Percentiles rank a stretch among this genome's conserved stretches.
These are phyloP conservation scores for Chaetophractus vellerosus DNA, from an alignment of 2,797 vertebrate species.

Conservation along the genomic window DNA sequence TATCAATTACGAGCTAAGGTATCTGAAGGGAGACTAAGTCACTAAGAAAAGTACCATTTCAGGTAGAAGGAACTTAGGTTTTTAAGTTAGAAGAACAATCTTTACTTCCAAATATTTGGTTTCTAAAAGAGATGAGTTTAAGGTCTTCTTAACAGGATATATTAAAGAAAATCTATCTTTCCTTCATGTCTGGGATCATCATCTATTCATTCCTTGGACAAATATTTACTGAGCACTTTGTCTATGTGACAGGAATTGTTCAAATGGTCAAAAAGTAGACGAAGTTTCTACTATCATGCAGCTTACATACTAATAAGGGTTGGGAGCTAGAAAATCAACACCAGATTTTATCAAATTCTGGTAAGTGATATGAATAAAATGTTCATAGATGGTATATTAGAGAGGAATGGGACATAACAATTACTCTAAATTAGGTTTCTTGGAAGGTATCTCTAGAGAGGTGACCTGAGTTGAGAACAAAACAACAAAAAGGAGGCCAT, in stretches of 20 bases:
- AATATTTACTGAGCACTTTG: not conserved
- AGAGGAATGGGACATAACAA: not conserved
- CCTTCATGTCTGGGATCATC: not conserved
- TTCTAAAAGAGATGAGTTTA: slow-evolving; percentile 18
- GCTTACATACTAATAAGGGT: not conserved
- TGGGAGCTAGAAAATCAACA: not conserved
- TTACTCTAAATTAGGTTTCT: not conserved
- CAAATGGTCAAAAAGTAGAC: not conserved
- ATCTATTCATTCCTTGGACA: not conserved
- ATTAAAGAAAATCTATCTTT: not conserved
- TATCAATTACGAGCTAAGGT: too few relatives aligned
- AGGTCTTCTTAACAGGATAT: not conserved
- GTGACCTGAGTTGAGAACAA: not conserved
- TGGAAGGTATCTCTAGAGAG: not conserved
- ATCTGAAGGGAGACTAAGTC: too few relatives aligned
- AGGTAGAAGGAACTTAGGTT: too few relatives aligned
- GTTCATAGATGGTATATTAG: not conserved
- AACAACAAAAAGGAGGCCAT: not conserved
- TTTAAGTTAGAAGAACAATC: not conserved
- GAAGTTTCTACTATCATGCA: not conserved
- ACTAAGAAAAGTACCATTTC: too few relatives aligned
- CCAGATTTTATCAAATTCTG: not conserved
- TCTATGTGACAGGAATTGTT: not conserved
- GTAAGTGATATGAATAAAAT: not conserved
- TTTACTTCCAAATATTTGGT: too few relatives aligned